Evolutionary conservation across 2,113 vertebrate genomes (phyloP).

Genomic region (Progne subis): DNA sequence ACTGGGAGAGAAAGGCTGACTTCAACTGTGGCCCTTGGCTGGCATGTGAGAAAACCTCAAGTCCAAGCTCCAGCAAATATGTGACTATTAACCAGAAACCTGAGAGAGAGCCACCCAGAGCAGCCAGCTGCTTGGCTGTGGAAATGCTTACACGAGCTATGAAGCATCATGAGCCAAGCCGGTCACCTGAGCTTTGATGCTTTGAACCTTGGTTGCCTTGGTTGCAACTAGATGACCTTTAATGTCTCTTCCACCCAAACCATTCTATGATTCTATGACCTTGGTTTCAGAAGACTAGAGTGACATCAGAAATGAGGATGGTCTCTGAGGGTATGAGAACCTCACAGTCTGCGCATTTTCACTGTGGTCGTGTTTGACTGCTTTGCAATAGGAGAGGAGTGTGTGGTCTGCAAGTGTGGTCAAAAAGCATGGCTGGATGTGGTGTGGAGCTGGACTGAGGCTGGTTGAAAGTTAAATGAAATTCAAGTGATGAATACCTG

Average conservation of each 20-base stretch:
- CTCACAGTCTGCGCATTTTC: not conserved
- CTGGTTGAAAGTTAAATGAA: not conserved
- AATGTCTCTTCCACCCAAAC: not conserved
- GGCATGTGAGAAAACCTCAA: not conserved
- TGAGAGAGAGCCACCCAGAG: not conserved
- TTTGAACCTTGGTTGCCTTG: not conserved
- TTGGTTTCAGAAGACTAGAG: not conserved
- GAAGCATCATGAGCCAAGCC: not conserved
- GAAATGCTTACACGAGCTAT: not conserved
- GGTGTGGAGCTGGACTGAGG: not conserved
- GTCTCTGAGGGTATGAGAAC: not conserved
- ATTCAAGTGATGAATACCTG: not conserved
- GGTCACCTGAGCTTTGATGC: rapidly evolving
- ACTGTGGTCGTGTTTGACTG: not conserved
- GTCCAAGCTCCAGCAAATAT: not conserved
- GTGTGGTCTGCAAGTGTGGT: not conserved
- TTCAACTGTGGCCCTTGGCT: not conserved
- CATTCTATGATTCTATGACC: not conserved
- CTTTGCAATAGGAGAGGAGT: not conserved
- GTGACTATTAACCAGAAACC: not conserved
- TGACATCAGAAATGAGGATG: not conserved
- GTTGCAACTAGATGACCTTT: not conserved
- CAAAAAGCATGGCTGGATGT: not conserved
- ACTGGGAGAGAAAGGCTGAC: not conserved
- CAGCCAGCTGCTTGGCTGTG: not conserved